Base-by-base conservation (phyloP, 2,113 vertebrate genomes). In the Clupea harengus region DNA sequence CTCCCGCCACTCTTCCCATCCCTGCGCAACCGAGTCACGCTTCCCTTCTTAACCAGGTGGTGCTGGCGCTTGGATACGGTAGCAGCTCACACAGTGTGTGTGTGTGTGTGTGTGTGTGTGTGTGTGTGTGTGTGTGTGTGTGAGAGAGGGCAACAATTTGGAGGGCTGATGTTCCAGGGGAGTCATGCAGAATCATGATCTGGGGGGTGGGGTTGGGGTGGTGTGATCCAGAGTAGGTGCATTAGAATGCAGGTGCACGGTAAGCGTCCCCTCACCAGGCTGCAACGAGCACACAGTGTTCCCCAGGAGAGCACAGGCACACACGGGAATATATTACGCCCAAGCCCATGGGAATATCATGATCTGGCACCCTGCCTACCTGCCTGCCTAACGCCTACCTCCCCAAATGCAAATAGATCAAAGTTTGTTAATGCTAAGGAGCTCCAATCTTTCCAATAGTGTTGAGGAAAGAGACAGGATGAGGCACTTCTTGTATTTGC, bases 241-340 rank as follows among this genome's bases (percentile, higher is more conserved):
- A 32, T 87, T 81, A 89, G 90, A 92, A 94, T 92, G 92, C 93
- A 95, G 93, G 94, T 94, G 91, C 92, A 93, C 0, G 84, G 81
- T 49, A 22, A 60, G 52, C 25, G 1, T 0, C 44, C 90, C 91
- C 89, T 92, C 28, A 39, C 91, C 90, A 81, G 88, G 88, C 83
- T 5, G 75, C 88, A 85, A 39, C 25, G 60, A 88, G 91, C 88
- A 92, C 92, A 92, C 91, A 88, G 85, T 85, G 90, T 90, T 91
- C 90, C 88, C 84, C 80, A 78, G 7, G 84, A 22, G 22, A 84
- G n/a, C 67, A 81, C 18, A 75, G 17, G 82, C 25, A 75, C 67
- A 18, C 84, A 49, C n/a, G 80, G 67, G 67, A 39, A 75, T 75
- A 75, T 15, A 75, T 75, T 75, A 39, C 13, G 11, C 67, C 28